A percentile compares a stretch with the other conserved stretches of the same genome.
Conservation (phyloP, 2,113 vertebrate species). For the Dromiciops gliroides region DNA sequence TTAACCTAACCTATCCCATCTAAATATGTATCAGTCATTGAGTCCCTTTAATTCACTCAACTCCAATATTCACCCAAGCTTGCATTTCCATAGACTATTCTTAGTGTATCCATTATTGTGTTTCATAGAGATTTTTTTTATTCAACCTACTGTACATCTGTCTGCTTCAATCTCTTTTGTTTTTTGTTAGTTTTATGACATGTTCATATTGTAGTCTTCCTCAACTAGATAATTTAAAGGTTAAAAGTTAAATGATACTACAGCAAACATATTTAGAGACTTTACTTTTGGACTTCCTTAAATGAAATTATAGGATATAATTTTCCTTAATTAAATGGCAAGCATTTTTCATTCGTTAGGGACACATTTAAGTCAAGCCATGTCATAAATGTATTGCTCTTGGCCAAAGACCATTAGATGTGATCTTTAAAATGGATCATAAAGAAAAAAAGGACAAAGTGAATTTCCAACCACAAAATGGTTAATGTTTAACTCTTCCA, state of each 20-base stretch:
- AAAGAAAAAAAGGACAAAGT: not conserved
- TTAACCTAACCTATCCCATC: not conserved
- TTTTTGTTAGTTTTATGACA: not conserved
- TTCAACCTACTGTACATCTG: not conserved
- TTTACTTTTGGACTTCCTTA: not conserved
- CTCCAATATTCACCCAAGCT: not conserved
- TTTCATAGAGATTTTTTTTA: not conserved
- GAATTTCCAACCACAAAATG: not conserved
- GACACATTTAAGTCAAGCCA: not conserved
- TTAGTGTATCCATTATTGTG: not conserved
- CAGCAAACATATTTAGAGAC: not conserved
- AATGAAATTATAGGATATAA: not conserved
- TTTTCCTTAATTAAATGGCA: not conserved
- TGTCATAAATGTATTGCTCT: not conserved
- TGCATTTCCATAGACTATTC: not conserved
- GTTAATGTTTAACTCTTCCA: not conserved
- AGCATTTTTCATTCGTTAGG: not conserved
- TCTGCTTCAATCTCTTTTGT: not conserved
- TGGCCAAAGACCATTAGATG: not conserved
- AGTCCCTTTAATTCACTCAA: not conserved
- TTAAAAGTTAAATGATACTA: not conserved
- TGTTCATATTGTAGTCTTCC: not conserved
- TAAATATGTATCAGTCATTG: not conserved
- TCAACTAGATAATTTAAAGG: not conserved
- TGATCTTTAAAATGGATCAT: not conserved